Percentiles rank a stretch among this genome's conserved stretches.
These are phyloP conservation scores for Caretta caretta DNA, from an alignment of 2,113 vertebrate species.

Conservation along the genomic window DNA sequence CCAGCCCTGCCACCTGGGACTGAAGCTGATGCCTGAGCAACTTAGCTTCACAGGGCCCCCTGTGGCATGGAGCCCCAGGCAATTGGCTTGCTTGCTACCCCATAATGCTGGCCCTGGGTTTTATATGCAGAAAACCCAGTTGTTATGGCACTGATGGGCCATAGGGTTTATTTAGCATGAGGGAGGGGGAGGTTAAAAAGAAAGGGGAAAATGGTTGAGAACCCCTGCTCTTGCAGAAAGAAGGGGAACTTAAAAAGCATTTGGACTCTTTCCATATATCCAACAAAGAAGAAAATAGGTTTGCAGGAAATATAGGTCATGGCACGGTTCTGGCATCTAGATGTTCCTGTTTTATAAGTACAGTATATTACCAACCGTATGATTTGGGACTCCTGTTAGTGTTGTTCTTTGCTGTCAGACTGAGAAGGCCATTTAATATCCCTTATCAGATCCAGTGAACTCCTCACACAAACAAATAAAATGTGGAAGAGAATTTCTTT, in stretches of 20 bases:
- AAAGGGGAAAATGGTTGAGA: too few relatives aligned
- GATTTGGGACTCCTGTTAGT: slow-evolving; percentile 76
- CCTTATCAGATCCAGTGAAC: slow-evolving; percentile 75
- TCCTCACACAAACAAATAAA: slow-evolving; percentile 61
- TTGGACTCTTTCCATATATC: slow-evolving; percentile 77
- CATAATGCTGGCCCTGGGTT: too few relatives aligned
- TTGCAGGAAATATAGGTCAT: slow-evolving; percentile 80
- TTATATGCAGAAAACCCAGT: too few relatives aligned
- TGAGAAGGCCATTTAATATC: slow-evolving; percentile 80
- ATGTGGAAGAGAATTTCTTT: slow-evolving; percentile 42
- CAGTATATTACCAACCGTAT: slow-evolving; percentile 73
- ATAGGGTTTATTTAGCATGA: too few relatives aligned
- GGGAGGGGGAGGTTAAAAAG: too few relatives aligned
- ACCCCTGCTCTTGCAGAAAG: slow-evolving; percentile 24
- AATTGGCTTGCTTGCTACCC: too few relatives aligned
- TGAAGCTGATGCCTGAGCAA: too few relatives aligned
- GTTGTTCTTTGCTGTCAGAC: slow-evolving; percentile 77
- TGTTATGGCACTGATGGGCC: too few relatives aligned
- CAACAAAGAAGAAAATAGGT: slow-evolving; percentile 80
- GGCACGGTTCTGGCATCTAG: slow-evolving; percentile 72
- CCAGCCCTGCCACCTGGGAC: too few relatives aligned
- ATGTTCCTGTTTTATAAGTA: slow-evolving; percentile 70
- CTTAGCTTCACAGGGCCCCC: too few relatives aligned
- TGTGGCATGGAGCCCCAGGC: too few relatives aligned
- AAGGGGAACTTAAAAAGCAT: slow-evolving; percentile 52